phyloP scores from a whole-genome alignment of 92 coral and sea anemone genomes.

The Scolanthus callimorphus region DNA sequence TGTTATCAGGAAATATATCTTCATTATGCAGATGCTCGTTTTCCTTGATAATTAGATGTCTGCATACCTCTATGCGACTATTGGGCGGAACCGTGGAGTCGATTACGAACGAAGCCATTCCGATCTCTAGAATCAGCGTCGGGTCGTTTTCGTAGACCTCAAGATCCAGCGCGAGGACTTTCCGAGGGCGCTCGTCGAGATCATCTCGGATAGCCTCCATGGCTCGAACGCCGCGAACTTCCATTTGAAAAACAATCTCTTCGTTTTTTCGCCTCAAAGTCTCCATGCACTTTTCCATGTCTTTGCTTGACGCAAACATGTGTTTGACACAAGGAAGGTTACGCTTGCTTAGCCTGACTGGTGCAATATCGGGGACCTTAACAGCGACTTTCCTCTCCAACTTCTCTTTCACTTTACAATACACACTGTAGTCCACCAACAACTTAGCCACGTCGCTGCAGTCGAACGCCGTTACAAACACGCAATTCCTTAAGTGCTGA shows the following conservation, averaged over 20 bases:
- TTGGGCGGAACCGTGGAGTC: constrained; percentile 4
- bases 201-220: constrained; percentile 11
- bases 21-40: constrained; percentile 27
- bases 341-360: constrained; percentile 13
- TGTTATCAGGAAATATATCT: constrained; percentile 22
- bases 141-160: constrained; percentile 30
- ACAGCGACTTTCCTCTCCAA: constrained; percentile 2
- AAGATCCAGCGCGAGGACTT: constrained; percentile 26
- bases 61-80: background rate
- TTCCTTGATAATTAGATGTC: constrained; percentile 21
- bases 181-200: constrained; percentile 6
- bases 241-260: constrained; percentile 27
- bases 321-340: constrained; percentile 26
- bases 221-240: constrained; percentile 22
- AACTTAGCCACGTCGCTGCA: constrained; percentile 21
- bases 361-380: constrained; percentile 17
- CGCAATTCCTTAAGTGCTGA: constrained; percentile 4
- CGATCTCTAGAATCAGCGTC: constrained; percentile 27
- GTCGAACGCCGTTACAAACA: constrained; percentile 37
- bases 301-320: constrained; percentile 23
- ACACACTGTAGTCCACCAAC: constrained; percentile 22
- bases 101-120: constrained; percentile 12
- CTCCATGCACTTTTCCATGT: constrained; percentile 17
- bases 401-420: constrained; percentile 17
- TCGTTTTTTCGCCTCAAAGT: constrained; percentile 19